These are phyloP conservation scores for Parascotia fuliginaria DNA, from an alignment of 2,888 invertebrate species.

Conservation along the genomic window DNA sequence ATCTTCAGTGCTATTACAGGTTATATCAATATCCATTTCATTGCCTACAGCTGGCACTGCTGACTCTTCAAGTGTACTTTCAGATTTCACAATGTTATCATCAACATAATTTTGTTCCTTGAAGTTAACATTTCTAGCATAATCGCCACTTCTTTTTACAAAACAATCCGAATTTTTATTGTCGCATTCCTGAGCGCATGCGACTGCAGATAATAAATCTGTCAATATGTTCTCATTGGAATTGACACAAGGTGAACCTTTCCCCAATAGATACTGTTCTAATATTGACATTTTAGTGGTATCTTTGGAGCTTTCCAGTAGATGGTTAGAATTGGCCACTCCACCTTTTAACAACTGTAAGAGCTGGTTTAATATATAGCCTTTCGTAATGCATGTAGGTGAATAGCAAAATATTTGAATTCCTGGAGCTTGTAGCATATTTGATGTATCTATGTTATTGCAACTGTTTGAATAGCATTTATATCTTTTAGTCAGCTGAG, in stretches of 20 bases:
- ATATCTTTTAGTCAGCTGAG: slow-evolving; percentile 89
- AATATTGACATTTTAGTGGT: slow-evolving; percentile 88
- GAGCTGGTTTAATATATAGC: slow-evolving; percentile 89
- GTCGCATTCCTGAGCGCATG: slow-evolving; percentile 87
- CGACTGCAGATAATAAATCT: slow-evolving; percentile 87
- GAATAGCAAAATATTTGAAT: slow-evolving; percentile 90
- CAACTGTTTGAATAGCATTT: slow-evolving; percentile 91
- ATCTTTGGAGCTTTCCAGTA: slow-evolving; percentile 71
- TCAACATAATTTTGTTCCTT: slow-evolving; percentile 68
- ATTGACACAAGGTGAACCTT: slow-evolving; percentile 64
- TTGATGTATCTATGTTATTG: slow-evolving; percentile 84
- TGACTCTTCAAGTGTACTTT: slow-evolving; percentile 83
- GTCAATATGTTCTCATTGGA: slow-evolving; percentile 86
- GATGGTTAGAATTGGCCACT: slow-evolving; percentile 70
- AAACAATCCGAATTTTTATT: slow-evolving; percentile 80
- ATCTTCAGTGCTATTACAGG: slow-evolving; percentile 72
- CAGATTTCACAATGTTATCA: slow-evolving; percentile 72
- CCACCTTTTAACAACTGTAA: slow-evolving; percentile 88
- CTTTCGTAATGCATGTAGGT: slow-evolving; percentile 91
- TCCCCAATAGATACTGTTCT: slow-evolving; percentile 89
- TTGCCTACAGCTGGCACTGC: slow-evolving; percentile 81
- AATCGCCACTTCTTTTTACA: slow-evolving; percentile 73
- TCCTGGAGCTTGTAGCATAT: slow-evolving; percentile 72
- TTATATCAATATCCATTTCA: slow-evolving; percentile 82
- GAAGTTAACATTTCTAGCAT: slow-evolving; percentile 59